These are phyloP conservation scores for Meandrusa payeni DNA, from an alignment of 2,888 invertebrate species.

Conservation along the genomic window DNA sequence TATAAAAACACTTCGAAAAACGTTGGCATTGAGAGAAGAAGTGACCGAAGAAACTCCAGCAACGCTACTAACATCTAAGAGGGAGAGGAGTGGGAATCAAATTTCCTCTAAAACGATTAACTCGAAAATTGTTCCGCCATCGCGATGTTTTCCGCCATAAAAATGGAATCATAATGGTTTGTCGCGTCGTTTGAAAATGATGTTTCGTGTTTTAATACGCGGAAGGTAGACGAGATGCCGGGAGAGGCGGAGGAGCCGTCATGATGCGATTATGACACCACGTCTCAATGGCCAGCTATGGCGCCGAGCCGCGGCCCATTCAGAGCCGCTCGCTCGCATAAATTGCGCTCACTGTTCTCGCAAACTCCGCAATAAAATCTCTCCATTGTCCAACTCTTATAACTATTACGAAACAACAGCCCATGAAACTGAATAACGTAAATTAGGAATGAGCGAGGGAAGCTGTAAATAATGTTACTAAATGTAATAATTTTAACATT, in stretches of 20 bases:
- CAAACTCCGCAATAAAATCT: slow-evolving; percentile 65
- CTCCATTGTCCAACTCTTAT: slow-evolving; percentile 71
- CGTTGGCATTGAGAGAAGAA: too few species aligned
- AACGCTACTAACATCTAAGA: too few species aligned
- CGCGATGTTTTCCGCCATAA: slow-evolving; percentile 59
- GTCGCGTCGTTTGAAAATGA: slow-evolving; percentile 68
- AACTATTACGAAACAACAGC: slow-evolving; percentile 74
- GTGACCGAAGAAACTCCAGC: too few species aligned
- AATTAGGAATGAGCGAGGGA: slow-evolving; percentile 31
- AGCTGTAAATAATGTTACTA: too few species aligned
- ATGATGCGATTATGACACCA: slow-evolving; percentile 87
- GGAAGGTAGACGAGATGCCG: slow-evolving; percentile 33
- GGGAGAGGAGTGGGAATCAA: slow-evolving; percentile 1
- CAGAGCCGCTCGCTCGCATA: slow-evolving; percentile 68
- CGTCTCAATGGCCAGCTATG: slow-evolving; percentile 84
- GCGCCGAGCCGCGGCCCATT: slow-evolving; percentile 59
- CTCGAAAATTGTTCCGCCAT: slow-evolving; percentile 38
- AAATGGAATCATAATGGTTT: slow-evolving; percentile 75
- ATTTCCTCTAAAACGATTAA: slow-evolving; percentile 59
- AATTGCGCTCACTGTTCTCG: slow-evolving; percentile 70
- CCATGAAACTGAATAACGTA: slow-evolving; percentile 60
- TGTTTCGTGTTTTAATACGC: slow-evolving; percentile 41
- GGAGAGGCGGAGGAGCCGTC: slow-evolving; percentile 55
- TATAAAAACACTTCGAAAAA: too few species aligned
- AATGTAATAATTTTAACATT: too few species aligned